Percentiles rank a stretch among this genome's conserved stretches.
phyloP scores from a whole-genome alignment of 2,797 vertebrate species.

The Sebastes minor region DNA sequence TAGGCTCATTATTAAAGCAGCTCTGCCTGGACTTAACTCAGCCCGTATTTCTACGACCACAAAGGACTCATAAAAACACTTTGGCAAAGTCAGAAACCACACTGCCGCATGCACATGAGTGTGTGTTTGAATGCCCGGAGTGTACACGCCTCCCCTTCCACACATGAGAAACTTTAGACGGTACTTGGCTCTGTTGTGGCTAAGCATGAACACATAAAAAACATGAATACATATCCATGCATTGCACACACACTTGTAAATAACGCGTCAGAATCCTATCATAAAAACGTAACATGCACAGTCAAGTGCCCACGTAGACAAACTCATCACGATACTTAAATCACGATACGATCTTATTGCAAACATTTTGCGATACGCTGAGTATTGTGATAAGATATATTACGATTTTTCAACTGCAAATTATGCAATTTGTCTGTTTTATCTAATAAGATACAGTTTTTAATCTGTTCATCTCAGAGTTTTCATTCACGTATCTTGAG shows the following conservation, averaged over 20 bases:
- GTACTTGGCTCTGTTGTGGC: constrained; percentile 41
- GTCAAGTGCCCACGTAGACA: not conserved
- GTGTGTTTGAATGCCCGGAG: constrained; percentile 17
- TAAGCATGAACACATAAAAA: not conserved
- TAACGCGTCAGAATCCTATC: not conserved
- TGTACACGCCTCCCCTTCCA: not conserved
- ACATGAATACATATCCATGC: not conserved
- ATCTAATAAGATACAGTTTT: too few relatives aligned
- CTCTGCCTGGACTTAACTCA: constrained; percentile 60
- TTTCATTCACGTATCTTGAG: too few relatives aligned
- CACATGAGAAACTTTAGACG: constrained; percentile 45
- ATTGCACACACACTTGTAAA: not conserved
- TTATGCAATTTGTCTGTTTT: too few relatives aligned
- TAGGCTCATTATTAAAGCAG: constrained; percentile 75
- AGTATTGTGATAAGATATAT: too few relatives aligned
- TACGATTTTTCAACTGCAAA: too few relatives aligned
- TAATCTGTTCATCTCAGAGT: too few relatives aligned
- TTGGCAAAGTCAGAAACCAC: constrained; percentile 64
- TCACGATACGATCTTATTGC: too few relatives aligned
- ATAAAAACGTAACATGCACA: not conserved
- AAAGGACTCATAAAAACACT: constrained; percentile 75
- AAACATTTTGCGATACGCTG: too few relatives aligned
- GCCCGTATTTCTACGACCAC: constrained; percentile 68
- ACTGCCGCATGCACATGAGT: constrained; percentile 28
- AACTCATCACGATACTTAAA: not conserved